Evolutionary conservation across 2,888 invertebrate species (phyloP).

Genomic region (Ditula angustiorana): DNA sequence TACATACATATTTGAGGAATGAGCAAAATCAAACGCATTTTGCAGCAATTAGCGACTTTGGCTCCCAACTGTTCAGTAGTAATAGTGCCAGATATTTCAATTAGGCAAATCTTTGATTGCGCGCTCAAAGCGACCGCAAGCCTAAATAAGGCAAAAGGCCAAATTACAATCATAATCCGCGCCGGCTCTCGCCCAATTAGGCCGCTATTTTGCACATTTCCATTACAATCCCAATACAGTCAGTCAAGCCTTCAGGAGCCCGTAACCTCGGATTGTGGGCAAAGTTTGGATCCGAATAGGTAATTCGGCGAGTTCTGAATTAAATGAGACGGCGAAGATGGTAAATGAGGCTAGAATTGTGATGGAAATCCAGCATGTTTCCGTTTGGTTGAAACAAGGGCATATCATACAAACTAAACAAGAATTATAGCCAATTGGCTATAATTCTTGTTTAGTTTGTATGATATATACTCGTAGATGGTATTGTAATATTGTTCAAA

Average conservation of each 20-base stretch:
- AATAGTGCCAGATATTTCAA: conserved; percentile 22
- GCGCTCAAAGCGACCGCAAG: conserved; percentile 47
- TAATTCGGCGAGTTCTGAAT: conserved; percentile 19
- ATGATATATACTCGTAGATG: too few relatives aligned
- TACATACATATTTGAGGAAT: too few relatives aligned
- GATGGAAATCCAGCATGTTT: too few relatives aligned
- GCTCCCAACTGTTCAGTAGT: too few relatives aligned
- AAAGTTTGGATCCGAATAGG: conserved; percentile 21
- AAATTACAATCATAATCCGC: conserved; percentile 46
- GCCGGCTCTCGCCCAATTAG: conserved; percentile 40
- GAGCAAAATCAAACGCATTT: too few relatives aligned
- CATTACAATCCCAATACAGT: conserved; percentile 19
- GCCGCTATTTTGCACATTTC: conserved; percentile 14
- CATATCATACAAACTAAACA: too few relatives aligned
- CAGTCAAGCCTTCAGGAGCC: not conserved
- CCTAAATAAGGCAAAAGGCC: conserved; percentile 44
- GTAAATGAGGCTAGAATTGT: too few relatives aligned
- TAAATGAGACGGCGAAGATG: conserved; percentile 4
- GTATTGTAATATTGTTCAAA: too few relatives aligned
- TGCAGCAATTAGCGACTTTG: too few relatives aligned
- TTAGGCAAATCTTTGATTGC: conserved; percentile 28
- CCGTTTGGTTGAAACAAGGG: too few relatives aligned
- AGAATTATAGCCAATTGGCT: too few relatives aligned
- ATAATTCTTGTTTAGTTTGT: too few relatives aligned
- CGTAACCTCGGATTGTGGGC: conserved; percentile 15